Percentiles rank a stretch among this genome's conserved stretches.
Conservation (phyloP, 2,113 vertebrate genomes). For the Phyllostomus hastatus region DNA sequence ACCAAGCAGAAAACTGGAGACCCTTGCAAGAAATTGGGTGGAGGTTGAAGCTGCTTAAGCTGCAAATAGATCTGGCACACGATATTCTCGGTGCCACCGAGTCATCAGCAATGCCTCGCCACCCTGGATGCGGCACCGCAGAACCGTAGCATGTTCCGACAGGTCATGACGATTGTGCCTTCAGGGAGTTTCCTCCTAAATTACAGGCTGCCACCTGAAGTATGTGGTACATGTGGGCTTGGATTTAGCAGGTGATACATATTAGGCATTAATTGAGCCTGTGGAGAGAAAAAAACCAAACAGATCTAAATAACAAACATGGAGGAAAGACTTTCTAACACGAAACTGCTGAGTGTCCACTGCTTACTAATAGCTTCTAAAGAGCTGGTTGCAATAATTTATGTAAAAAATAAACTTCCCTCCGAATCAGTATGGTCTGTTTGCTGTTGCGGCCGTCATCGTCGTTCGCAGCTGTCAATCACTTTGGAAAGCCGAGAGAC, state of each 20-base stretch:
- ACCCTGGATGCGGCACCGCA: background rate
- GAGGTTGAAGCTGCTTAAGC: background rate
- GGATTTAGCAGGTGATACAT: conserved; percentile 45
- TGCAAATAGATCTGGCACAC: background rate
- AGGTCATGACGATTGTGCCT: background rate
- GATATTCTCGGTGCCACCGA: background rate
- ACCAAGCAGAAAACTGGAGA: background rate
- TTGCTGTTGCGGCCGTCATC: background rate
- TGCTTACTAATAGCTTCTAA: background rate
- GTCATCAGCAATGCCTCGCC: background rate
- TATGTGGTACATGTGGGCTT: background rate
- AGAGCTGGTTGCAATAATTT: background rate
- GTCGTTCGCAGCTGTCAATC: background rate
- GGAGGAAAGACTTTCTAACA: conserved; percentile 14
- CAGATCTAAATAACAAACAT: conserved; percentile 39
- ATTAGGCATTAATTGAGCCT: conserved; percentile 35
- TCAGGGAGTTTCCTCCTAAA: background rate
- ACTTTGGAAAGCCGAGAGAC: conserved; percentile 17
- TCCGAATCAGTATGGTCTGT: conserved; percentile 6
- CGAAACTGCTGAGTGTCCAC: conserved; percentile 33
- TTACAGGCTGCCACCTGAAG: conserved; percentile 23
- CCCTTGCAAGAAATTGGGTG: background rate
- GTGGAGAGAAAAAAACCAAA: conserved; percentile 50
- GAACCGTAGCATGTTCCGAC: background rate
- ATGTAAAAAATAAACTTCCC: background rate